Percentiles rank a stretch among this genome's conserved stretches.
phyloP scores from a whole-genome alignment of 2,888 invertebrate species.

The Aphodius granarius region DNA sequence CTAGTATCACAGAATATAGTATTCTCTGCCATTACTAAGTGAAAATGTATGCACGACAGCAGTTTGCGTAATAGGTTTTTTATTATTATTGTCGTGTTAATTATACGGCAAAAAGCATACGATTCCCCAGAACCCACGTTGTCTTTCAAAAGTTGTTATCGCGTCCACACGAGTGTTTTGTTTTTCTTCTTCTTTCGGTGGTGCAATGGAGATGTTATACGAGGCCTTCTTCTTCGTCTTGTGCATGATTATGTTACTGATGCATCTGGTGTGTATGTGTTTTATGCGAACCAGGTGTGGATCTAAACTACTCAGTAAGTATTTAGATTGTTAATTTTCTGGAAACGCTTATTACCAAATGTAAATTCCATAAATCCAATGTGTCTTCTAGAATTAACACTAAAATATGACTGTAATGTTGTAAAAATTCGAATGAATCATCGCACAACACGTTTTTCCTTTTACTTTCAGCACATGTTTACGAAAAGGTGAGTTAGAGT shows the following conservation, averaged over 20 bases:
- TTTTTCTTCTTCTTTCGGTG: neutral
- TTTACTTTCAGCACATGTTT: too few species aligned
- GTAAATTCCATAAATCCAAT: too few species aligned
- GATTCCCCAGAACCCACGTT: constrained; percentile 3
- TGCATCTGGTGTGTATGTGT: neutral
- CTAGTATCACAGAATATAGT: neutral
- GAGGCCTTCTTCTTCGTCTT: constrained; percentile 5
- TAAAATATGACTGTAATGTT: neutral
- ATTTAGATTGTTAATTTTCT: neutral
- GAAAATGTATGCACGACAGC: neutral
- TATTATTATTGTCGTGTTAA: neutral
- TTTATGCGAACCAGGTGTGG: constrained; percentile 2
- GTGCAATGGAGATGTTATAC: neutral
- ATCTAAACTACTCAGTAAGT: constrained; percentile 1
- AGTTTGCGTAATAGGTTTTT: neutral
- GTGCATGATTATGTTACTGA: constrained; percentile 1
- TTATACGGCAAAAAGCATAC: constrained; percentile 1
- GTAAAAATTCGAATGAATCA: too few species aligned
- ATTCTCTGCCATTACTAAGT: neutral
- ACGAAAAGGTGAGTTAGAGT: too few species aligned
- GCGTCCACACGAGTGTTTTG: neutral
- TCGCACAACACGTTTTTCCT: too few species aligned
- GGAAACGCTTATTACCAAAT: neutral
- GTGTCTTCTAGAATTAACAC: too few species aligned
- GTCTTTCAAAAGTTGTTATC: neutral